These are phyloP conservation scores for Drosophila mauritiana DNA, from an alignment of 1,140 invertebrate genomes.

Conservation along the genomic window DNA sequence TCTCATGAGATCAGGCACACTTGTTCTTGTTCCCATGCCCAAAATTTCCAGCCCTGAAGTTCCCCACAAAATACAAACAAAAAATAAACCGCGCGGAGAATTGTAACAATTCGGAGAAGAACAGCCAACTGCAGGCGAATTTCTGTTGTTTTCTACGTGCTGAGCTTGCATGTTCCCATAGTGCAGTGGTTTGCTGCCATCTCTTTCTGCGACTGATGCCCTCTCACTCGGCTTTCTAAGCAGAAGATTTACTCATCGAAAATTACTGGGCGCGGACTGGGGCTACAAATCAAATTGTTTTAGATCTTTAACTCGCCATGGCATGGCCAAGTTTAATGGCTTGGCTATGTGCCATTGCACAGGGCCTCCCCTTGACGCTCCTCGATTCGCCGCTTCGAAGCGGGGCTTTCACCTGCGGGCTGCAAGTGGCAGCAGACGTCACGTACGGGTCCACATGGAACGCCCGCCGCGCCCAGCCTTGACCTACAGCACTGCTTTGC, in stretches of 20 bases:
- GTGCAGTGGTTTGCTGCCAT: neutral
- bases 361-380: neutral
- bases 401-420: conserved; percentile 38
- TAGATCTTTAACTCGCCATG: conserved; percentile 46
- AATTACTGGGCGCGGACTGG: conserved; percentile 36
- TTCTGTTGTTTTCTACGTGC: conserved; percentile 27
- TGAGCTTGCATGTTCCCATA: conserved; percentile 45
- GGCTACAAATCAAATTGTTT: conserved; percentile 69
- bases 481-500: conserved; percentile 75
- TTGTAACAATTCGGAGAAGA: conserved; percentile 7
- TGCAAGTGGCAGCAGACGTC: conserved; percentile 47
- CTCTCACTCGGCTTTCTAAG: conserved; percentile 52
- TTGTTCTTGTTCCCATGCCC: conserved; percentile 19
- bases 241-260: conserved; percentile 45
- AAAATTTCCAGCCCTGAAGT: conserved; percentile 9
- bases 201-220: neutral
- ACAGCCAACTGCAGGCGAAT: conserved; percentile 12
- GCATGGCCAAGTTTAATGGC: conserved; percentile 32
- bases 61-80: neutral
- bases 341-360: conserved; percentile 12
- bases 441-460: conserved; percentile 58
- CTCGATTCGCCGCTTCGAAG: neutral
- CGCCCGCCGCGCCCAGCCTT: conserved; percentile 78
- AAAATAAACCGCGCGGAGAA: neutral
- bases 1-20: conserved; percentile 14